These are phyloP conservation scores for Tenebrio molitor DNA, from an alignment of 1,140 invertebrate species.

Conservation along the genomic window DNA sequence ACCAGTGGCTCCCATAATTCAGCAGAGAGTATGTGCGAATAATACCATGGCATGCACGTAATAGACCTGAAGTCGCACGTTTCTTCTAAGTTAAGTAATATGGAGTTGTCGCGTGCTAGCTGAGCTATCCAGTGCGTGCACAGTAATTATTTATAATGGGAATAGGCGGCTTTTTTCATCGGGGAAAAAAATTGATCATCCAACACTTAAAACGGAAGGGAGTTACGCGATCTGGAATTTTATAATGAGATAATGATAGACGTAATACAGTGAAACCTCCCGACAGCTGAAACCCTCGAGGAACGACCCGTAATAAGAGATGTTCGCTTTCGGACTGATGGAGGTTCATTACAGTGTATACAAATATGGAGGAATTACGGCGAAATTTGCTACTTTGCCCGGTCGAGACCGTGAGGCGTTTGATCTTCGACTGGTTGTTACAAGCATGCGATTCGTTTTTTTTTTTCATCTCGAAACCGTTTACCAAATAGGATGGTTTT, in stretches of 20 bases:
- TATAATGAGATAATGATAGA: slow-evolving; percentile 37
- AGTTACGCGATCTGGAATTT: slow-evolving; percentile 38
- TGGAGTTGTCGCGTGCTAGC: slow-evolving; percentile 39
- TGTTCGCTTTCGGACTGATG: slow-evolving; percentile 6
- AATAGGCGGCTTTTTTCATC: slow-evolving; percentile 1
- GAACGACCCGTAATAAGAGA: slow-evolving; percentile 20
- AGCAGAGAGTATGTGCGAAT: slow-evolving; percentile 32
- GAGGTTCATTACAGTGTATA: not conserved
- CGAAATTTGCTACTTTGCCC: too few relatives aligned
- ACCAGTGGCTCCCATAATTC: slow-evolving; percentile 23
- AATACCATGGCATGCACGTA: slow-evolving; percentile 46
- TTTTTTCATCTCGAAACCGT: too few relatives aligned
- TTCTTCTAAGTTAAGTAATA: slow-evolving; percentile 45
- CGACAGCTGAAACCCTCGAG: slow-evolving; percentile 33
- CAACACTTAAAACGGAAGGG: slow-evolving; percentile 33
- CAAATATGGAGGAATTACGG: too few relatives aligned
- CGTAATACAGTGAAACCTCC: slow-evolving; percentile 28
- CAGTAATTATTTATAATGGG: slow-evolving; percentile 27
- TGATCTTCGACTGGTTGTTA: too few relatives aligned
- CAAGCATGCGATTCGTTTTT: too few relatives aligned
- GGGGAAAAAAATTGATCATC: slow-evolving; percentile 11
- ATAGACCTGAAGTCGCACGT: slow-evolving; percentile 42
- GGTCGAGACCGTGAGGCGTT: too few relatives aligned
- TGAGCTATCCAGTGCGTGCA: slow-evolving; percentile 11
- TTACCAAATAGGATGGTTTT: too few relatives aligned